A percentile compares a stretch with the other conserved stretches of the same genome.
These are phyloP conservation scores for Epinephelus lanceolatus DNA, from an alignment of 2,113 vertebrate genomes.

Conservation along the genomic window DNA sequence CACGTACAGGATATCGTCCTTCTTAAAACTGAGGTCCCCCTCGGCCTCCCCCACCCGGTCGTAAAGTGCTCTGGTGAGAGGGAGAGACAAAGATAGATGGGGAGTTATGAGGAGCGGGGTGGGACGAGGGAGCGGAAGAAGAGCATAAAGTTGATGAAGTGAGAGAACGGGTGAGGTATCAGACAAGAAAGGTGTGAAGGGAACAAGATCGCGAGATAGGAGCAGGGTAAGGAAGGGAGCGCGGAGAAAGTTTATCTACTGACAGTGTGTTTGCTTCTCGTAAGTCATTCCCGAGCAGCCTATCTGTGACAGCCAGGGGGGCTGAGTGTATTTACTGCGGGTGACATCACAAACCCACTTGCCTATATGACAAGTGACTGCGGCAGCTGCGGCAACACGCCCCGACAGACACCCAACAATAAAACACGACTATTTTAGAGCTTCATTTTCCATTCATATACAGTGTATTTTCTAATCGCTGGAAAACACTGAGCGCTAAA, in stretches of 20 bases:
- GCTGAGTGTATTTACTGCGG: constrained; percentile 76
- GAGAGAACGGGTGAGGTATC: constrained; percentile 37
- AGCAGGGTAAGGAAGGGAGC: constrained; percentile 18
- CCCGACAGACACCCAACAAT: constrained; percentile 53
- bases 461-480: constrained; percentile 30
- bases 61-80: constrained; percentile 92
- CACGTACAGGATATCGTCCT: constrained; percentile 97
- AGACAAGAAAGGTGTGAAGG: constrained; percentile 28
- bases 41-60: constrained; percentile 93
- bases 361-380: constrained; percentile 77
- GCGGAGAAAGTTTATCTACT: constrained; percentile 17
- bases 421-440: constrained; percentile 75
- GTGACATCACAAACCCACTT: constrained; percentile 76
- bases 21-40: constrained; percentile 96
- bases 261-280: constrained; percentile 18
- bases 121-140: constrained; percentile 2
- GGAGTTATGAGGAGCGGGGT: constrained; percentile 10
- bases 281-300: constrained; percentile 57
- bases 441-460: constrained; percentile 55
- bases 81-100: constrained; percentile 58
- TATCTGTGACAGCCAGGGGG: constrained; percentile 61
- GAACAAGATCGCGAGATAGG: constrained; percentile 36
- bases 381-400: constrained; percentile 75
- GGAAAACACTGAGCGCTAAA: constrained; percentile 49
- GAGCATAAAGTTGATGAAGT: constrained; percentile 41